These are phyloP conservation scores for Latrodectus hesperus DNA, from an alignment of 2,888 invertebrate species.

Conservation along the genomic window DNA sequence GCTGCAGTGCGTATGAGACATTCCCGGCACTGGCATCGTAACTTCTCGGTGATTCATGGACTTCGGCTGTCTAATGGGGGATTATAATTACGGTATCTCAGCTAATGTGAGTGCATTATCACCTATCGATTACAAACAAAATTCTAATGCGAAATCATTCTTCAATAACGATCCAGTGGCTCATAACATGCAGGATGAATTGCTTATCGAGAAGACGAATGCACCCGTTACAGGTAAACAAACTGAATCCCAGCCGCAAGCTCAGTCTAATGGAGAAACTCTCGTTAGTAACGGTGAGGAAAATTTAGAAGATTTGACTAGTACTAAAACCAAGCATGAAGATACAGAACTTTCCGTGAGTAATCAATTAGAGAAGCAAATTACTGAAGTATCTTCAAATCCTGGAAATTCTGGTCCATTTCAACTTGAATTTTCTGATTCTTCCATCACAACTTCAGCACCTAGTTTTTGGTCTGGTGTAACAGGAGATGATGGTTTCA, in stretches of 20 bases:
- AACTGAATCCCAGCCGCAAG: conserved; percentile 71
- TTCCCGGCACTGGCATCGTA: conserved; percentile 18
- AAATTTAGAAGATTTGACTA: conserved; percentile 58
- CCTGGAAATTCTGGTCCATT: conserved; percentile 50
- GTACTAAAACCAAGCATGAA: conserved; percentile 67
- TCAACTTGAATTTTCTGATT: conserved; percentile 69
- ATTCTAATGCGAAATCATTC: conserved; percentile 37
- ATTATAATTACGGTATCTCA: conserved; percentile 63
- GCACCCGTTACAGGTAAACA: conserved; percentile 56
- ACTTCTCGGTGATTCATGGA: conserved; percentile 26
- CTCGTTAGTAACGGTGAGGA: conserved; percentile 62
- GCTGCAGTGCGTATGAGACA: conserved; percentile 68
- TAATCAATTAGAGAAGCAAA: conserved; percentile 65
- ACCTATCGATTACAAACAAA: conserved; percentile 54
- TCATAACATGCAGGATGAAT: conserved; percentile 64
- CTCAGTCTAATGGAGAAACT: conserved; percentile 70
- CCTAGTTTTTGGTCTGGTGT: conserved; percentile 74
- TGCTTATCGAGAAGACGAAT: conserved; percentile 63
- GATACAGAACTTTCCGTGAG: conserved; percentile 48
- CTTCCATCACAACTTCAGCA: conserved; percentile 63
- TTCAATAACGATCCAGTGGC: conserved; percentile 37
- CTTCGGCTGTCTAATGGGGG: conserved; percentile 64
- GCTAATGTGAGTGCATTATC: conserved; percentile 60
- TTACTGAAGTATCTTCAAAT: conserved; percentile 45
- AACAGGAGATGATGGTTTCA: conserved; percentile 74